Conservation (phyloP, 2,113 vertebrate species). For the Tinamus guttatus region DNA sequence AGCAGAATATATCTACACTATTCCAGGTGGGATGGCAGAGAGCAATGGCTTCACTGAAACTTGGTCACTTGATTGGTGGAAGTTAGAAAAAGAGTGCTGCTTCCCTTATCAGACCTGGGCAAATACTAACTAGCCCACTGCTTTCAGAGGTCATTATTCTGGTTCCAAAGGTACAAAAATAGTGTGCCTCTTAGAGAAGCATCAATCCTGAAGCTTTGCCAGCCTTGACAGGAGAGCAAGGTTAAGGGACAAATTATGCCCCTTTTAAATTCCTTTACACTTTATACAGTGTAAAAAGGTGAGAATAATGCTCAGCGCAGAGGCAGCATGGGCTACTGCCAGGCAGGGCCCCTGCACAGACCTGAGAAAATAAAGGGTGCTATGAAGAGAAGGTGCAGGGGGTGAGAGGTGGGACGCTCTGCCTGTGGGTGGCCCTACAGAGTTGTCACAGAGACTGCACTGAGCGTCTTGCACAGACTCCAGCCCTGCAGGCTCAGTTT, state of each 20-base stretch:
- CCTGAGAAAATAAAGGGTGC: not conserved
- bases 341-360: not conserved
- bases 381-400: fast-evolving
- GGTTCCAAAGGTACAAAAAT: not conserved
- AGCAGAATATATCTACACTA: not conserved
- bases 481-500: not conserved
- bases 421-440: not conserved
- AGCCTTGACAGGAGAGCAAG: not conserved
- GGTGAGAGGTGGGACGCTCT: fast-evolving
- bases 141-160: not conserved
- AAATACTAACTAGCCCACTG: not conserved
- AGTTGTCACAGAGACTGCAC: not conserved
- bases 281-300: not conserved
- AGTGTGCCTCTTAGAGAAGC: not conserved
- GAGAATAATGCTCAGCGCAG: not conserved
- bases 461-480: fast-evolving
- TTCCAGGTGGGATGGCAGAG: not conserved
- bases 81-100: not conserved
- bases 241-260: not conserved
- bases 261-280: not conserved
- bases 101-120: not conserved
- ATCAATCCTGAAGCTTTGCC: not conserved
- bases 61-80: not conserved
- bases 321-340: not conserved
- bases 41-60: not conserved